Evolutionary conservation across 1,140 invertebrate species (phyloP).

Genomic region (Zaprionus tsacasi): DNA sequence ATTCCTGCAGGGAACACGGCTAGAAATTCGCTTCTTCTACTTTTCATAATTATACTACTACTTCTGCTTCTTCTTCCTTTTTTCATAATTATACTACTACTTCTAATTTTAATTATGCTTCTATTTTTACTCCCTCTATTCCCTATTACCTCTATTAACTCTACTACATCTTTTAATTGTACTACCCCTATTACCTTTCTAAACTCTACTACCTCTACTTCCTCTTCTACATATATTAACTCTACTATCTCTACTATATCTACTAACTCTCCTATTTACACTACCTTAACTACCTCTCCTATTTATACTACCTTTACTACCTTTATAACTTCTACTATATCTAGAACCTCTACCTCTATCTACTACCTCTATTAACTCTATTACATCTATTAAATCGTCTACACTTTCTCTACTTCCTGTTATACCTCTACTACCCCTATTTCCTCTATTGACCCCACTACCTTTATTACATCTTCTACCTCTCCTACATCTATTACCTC

Average conservation of each 20-base stretch:
- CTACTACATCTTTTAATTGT: background rate
- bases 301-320: background rate
- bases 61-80: background rate
- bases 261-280: background rate
- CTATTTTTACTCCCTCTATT: background rate
- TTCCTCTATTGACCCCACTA: no score
- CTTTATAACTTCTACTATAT: background rate
- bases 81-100: background rate
- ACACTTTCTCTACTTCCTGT: no score
- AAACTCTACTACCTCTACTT: background rate
- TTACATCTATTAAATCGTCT: no score
- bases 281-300: slow-evolving; percentile 2
- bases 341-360: background rate
- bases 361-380: no score
- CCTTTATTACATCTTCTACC: no score
- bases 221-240: background rate
- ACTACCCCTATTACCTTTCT: background rate
- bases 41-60: background rate
- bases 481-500: no score
- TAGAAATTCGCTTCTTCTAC: background rate
- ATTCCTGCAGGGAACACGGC: background rate
- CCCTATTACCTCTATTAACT: background rate
- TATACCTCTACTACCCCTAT: no score
- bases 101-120: background rate
- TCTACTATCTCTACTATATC: background rate